Percentiles rank a stretch among this genome's conserved stretches.
phyloP scores from a whole-genome alignment of 1,140 invertebrate species.

The Hypothenemus hampei region DNA sequence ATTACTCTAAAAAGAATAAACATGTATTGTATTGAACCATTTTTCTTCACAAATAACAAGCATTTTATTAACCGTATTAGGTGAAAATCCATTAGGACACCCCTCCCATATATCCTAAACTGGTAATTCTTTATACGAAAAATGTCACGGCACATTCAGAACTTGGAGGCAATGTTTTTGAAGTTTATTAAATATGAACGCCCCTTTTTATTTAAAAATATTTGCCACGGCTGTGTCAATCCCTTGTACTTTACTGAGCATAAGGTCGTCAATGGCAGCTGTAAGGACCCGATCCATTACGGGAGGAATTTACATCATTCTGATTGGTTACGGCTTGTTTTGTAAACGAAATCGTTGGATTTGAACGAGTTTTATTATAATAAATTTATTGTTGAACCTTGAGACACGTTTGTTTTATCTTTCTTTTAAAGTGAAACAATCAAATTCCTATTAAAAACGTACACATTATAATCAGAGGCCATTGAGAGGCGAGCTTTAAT shows the following conservation, averaged over 20 bases:
- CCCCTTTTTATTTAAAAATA: conserved; percentile 32
- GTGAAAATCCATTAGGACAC: conserved; percentile 17
- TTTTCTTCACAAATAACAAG: conserved; percentile 6
- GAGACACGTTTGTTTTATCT: too few relatives aligned
- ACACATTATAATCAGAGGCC: conserved; percentile 22
- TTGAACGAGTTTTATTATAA: neutral
- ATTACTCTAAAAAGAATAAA: too few relatives aligned
- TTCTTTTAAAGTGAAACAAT: neutral
- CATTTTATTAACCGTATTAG: conserved; percentile 20
- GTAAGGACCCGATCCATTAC: conserved; percentile 25
- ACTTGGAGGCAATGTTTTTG: conserved; percentile 26
- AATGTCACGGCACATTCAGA: conserved; percentile 25
- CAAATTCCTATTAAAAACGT: conserved; percentile 10
- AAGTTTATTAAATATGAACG: conserved; percentile 31
- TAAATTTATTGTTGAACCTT: too few relatives aligned
- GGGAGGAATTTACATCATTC: conserved; percentile 25
- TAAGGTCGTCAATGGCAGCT: conserved; percentile 26
- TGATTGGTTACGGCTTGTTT: conserved; percentile 21
- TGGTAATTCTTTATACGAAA: conserved; percentile 20
- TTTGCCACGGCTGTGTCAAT: conserved; percentile 32
- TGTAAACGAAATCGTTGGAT: neutral
- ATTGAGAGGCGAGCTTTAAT: conserved; percentile 8
- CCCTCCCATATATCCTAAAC: conserved; percentile 10
- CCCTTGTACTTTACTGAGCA: conserved; percentile 13
- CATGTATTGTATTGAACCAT: too few relatives aligned